Percentiles rank a stretch among this genome's conserved stretches.
Conservation (phyloP, 92 coral and sea anemone species). For the Parazoanthus darwini region DNA sequence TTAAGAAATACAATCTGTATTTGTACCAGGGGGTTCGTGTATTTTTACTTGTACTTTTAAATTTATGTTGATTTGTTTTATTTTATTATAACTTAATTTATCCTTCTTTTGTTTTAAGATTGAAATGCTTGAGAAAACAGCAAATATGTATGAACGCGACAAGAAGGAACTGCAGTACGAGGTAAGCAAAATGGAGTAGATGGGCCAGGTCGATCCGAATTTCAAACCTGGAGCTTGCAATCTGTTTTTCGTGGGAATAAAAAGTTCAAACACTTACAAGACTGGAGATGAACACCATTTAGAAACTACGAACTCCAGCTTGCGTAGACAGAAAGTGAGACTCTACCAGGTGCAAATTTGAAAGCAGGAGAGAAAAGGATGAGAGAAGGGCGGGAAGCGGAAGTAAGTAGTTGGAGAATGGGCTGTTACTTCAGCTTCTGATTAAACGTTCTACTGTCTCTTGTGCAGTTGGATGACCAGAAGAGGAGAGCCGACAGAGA, state of each 20-base stretch:
- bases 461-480: slow-evolving; percentile 78
- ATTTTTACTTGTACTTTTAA: too few relatives aligned
- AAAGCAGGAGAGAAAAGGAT: neutral
- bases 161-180: slow-evolving; percentile 85
- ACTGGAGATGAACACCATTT: neutral
- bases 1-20: too few relatives aligned
- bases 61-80: too few relatives aligned
- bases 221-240: neutral
- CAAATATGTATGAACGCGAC: slow-evolving; percentile 82
- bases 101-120: slow-evolving; percentile 45
- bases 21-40: too few relatives aligned
- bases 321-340: neutral
- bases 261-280: neutral
- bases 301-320: neutral
- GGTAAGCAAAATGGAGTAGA: slow-evolving; percentile 42
- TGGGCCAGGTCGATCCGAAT: too few relatives aligned
- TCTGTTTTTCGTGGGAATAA: neutral
- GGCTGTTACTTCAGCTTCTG: neutral
- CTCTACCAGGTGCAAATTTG: neutral
- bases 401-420: neutral
- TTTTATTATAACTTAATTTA: too few relatives aligned
- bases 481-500: slow-evolving; percentile 80
- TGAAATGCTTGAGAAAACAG: slow-evolving; percentile 83
- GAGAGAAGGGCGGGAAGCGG: neutral
- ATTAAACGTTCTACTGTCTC: neutral